Base-by-base conservation (phyloP, 2,888 invertebrate genomes). In the Calameuta idolon region DNA sequence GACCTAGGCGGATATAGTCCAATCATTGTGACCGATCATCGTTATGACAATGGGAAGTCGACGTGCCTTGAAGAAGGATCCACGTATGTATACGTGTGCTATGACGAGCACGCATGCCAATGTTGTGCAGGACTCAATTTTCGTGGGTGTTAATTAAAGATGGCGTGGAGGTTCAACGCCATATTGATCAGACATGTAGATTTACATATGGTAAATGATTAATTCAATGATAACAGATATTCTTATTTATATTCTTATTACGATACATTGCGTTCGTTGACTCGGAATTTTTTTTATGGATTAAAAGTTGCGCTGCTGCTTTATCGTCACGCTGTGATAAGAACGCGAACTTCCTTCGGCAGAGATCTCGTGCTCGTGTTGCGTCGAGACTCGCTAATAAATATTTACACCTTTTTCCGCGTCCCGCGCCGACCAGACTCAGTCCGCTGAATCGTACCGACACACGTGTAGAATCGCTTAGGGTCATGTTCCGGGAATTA, bases 1-100 rank as follows among this genome's bases (percentile, higher is more conserved):
- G 71, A 76, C 75, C 75, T 33, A 77, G 71, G 40, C 74, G 76
- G 40, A 75, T 75, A 68, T 34, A 68, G 34, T 31, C 69, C 77
- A 80, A 79, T 75, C 75, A 71, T 69, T 75, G 75, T 75, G 76
- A 74, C 37, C 74, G 76, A 69, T 77, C 81, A 34, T 68, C 31
- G 69, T 76, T 79, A 79, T 75, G 77, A 80, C 77, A 79, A 77
- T 77, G 73, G 73, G 33, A 79, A 76, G 77, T 76, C 79, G 79
- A 76, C 76, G 77, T 81, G 40, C 12, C 55, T 34, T 34, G 12
- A 15, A 35, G 12, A 31, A 31, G 71, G 5, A 12, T 34, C 71
- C n/a, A n/a, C n/a, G n/a, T n/a, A 33, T 31, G 71, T 33, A 71
- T 15, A 33, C 31, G 31, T 34, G 71, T 12, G 23, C 12, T 71